phyloP scores from a whole-genome alignment of 92 coral and sea anemone genomes.

The Actinernus sp. region DNA sequence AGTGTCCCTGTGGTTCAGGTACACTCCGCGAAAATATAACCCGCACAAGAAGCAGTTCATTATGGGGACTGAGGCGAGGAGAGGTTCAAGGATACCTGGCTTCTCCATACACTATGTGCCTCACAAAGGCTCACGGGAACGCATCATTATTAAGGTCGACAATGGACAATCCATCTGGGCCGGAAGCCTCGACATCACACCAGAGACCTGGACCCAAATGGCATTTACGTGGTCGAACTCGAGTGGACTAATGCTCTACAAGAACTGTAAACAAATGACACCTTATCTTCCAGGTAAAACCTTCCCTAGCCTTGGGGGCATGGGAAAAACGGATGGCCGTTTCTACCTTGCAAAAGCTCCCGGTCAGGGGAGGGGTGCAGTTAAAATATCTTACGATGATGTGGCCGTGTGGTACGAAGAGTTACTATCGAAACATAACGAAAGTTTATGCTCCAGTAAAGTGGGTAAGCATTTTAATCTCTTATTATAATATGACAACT shows the following conservation, averaged over 20 bases:
- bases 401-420: conserved; percentile 71
- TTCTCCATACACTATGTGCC: conserved; percentile 68
- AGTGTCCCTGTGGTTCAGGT: conserved; percentile 78
- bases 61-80: conserved; percentile 60
- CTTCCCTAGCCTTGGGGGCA: neutral
- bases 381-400: conserved; percentile 71
- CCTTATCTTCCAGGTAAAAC: neutral
- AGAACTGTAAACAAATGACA: conserved; percentile 63
- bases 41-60: conserved; percentile 37
- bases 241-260: conserved; percentile 65
- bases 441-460: conserved; percentile 57
- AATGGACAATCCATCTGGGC: conserved; percentile 53
- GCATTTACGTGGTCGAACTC: conserved; percentile 72
- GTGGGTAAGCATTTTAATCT: conserved; percentile 56
- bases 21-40: conserved; percentile 16
- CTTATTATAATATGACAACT: too few species aligned
- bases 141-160: conserved; percentile 53
- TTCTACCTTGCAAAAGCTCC: conserved; percentile 46
- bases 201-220: conserved; percentile 71
- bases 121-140: conserved; percentile 15
- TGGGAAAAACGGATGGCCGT: neutral
- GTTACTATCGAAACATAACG: conserved; percentile 16
- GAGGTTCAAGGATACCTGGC: conserved; percentile 25
- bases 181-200: conserved; percentile 31
- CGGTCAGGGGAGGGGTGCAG: conserved; percentile 23